Conservation (phyloP, 2,888 invertebrate species). For the Augochlorella aurata region DNA sequence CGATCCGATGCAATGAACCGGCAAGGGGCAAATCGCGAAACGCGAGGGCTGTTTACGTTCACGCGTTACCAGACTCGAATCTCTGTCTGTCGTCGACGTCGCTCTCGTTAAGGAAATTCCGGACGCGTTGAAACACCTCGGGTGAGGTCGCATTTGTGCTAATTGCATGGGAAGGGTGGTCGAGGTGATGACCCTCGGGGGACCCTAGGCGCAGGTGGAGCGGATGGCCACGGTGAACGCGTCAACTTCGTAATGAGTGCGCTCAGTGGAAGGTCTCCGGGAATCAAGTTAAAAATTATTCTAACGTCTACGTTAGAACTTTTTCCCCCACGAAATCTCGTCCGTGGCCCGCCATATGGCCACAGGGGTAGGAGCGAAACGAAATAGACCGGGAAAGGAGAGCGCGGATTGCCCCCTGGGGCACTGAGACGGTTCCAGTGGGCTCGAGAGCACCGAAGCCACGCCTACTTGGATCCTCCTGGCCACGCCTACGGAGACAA, state of each 20-base stretch:
- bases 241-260: slow-evolving; percentile 44
- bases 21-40: neutral
- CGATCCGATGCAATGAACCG: neutral
- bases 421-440: neutral
- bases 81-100: neutral
- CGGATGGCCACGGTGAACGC: slow-evolving; percentile 44
- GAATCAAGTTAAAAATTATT: slow-evolving; percentile 41
- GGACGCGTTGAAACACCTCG: slow-evolving; percentile 12
- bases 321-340: neutral
- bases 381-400: neutral
- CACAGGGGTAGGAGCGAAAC: too few relatives aligned
- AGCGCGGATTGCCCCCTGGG: neutral
- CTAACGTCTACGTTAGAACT: slow-evolving; percentile 9
- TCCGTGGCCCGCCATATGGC: neutral
- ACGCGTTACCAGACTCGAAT: slow-evolving; percentile 3
- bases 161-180: slow-evolving; percentile 45
- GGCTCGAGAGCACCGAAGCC: neutral
- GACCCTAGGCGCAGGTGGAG: slow-evolving; percentile 31
- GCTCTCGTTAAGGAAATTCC: slow-evolving; percentile 34
- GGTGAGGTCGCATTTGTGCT: slow-evolving; percentile 49
- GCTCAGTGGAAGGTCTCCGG: slow-evolving; percentile 13
- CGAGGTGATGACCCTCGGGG: slow-evolving; percentile 35
- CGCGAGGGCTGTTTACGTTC: slow-evolving; percentile 6
- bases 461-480: neutral
- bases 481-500: too few relatives aligned